Evolutionary conservation across 2,797 vertebrate genomes (phyloP).

Genomic region (Nannoperca australis): DNA sequence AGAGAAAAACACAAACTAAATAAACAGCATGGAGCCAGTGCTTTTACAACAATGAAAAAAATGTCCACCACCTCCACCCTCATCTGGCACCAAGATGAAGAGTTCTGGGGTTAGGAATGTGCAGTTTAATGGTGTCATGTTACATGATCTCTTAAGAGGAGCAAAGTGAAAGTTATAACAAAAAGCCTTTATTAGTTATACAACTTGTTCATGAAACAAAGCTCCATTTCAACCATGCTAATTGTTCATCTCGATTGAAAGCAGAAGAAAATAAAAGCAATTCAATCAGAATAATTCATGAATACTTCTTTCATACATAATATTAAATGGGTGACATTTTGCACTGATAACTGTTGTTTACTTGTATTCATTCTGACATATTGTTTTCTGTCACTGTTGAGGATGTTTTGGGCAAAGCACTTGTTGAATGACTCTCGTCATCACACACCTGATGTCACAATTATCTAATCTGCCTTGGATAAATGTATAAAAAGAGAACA

Average conservation of each 20-base stretch:
- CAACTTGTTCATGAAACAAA: neutral
- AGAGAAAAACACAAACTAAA: neutral
- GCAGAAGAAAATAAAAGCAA: neutral
- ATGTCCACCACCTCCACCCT: constrained; percentile 1
- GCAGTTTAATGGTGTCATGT: constrained; percentile 17
- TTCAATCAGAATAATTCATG: constrained; percentile 26
- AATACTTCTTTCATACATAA: neutral
- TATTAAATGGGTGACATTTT: constrained; percentile 9
- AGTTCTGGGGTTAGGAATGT: neutral
- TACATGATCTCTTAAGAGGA: neutral
- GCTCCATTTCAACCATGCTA: neutral
- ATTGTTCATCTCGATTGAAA: neutral
- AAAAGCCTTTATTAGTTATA: neutral
- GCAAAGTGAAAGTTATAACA: neutral
- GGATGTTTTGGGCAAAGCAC: neutral
- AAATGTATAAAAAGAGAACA: neutral
- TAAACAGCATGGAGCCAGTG: neutral
- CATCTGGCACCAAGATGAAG: neutral
- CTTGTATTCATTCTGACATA: neutral
- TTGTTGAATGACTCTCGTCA: neutral
- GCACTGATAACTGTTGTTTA: neutral
- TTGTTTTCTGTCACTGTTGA: neutral
- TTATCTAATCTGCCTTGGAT: neutral
- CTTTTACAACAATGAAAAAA: constrained; percentile 1
- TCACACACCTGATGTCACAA: neutral